Evolutionary conservation across 1,140 invertebrate species (phyloP), one percentile per base, ranked within the genome.

Genomic region (Drosophila eugracilis): DNA sequence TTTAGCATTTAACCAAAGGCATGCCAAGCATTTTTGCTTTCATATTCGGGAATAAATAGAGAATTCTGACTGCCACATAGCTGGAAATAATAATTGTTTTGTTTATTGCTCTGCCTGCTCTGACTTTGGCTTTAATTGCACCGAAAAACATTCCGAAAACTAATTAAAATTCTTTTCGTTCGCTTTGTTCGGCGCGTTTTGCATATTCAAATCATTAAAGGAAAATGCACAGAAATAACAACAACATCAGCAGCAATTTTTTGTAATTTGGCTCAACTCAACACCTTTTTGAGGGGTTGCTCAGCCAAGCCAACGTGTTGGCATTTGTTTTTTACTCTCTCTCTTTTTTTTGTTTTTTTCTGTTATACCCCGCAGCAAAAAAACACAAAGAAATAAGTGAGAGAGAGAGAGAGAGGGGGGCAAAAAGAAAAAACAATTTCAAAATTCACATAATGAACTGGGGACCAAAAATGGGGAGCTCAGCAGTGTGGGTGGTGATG

Each of bases 371-470:
- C 54, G 76, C 54, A 72, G 80, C 66, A 63, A 48, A 63, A 63
- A 80, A 86, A 77, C 39, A 79, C 44, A 58, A 79, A 63, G 74
- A 42, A 73, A 37, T 17, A 24, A 21, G 22, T 19, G 15, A 26
- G 39, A n/a, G n/a, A n/a, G n/a, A n/a, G n/a, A n/a, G n/a, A n/a
- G n/a, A n/a, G n/a, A n/a, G n/a, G n/a, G n/a, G 7, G 26, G 7
- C 36, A 17, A 39, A 15, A 21, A 72, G 45, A 54, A 58, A 77
- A 78, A 77, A 78, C 49, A 76, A 75, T 76, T 76, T 76, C 73
- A 75, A 75, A 76, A 59, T 83, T 71, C 78, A 65, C 78, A 86
- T 86, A 88, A 86, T 86, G 83, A 86, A 88, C 73, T 81, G 42
- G 45, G 58, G 34, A 54, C 39, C 28, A 6, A 41, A 41, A 41